phyloP scores from a whole-genome alignment of 2,113 vertebrate genomes.

The Ursus arctos region DNA sequence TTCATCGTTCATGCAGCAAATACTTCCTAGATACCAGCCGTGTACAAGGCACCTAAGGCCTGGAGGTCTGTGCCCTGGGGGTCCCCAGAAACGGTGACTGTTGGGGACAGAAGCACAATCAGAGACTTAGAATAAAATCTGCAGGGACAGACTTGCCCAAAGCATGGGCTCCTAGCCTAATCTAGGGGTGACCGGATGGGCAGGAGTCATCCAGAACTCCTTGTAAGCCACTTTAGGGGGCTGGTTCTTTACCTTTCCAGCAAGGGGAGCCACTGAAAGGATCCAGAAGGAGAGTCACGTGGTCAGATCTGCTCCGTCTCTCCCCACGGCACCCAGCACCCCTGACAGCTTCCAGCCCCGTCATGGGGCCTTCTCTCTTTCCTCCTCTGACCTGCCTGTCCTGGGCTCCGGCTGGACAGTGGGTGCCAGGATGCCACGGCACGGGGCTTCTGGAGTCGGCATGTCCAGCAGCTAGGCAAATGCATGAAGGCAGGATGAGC shows the following conservation, averaged over 20 bases:
- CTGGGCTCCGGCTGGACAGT: not conserved
- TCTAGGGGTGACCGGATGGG: not conserved
- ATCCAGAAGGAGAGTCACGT: accelerated
- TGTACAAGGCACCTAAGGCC: not conserved
- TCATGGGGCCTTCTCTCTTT: not conserved
- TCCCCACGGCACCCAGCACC: not conserved
- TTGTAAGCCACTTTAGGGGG: not conserved
- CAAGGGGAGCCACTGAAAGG: not conserved
- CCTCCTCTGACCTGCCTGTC: not conserved
- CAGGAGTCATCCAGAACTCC: not conserved
- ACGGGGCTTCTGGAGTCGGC: not conserved
- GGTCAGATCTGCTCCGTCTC: not conserved
- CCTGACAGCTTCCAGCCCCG: not conserved
- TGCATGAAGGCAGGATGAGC: not conserved
- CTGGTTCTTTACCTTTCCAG: not conserved
- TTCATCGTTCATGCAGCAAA: not conserved
- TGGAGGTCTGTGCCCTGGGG: not conserved
- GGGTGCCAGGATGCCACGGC: not conserved
- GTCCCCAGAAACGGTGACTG: not conserved
- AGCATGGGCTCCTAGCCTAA: not conserved
- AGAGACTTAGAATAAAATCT: constrained; percentile 17
- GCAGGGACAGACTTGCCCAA: not conserved
- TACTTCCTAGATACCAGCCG: not conserved
- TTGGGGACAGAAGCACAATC: not conserved
- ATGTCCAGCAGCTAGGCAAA: not conserved